Base-by-base conservation (phyloP, 2,888 invertebrate species). In the Augochlorella aurata region DNA sequence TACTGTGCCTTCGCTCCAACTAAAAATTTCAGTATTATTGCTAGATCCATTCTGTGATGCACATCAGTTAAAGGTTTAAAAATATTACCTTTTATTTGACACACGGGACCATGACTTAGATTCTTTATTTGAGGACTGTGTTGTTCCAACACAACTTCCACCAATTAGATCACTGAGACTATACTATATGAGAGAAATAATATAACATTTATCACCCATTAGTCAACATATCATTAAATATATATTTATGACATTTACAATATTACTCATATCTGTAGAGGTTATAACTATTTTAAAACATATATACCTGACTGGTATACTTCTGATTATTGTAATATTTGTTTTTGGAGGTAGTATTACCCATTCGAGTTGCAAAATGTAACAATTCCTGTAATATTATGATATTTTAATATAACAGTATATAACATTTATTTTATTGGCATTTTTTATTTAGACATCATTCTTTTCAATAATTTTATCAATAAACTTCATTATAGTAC, bases 1-100 rank as follows among this genome's bases (percentile, higher is more conserved):
- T 85, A 96, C 92, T 69, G 96, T 96, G 80, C 95, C 95, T 89
- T 96, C 95, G 94, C 95, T 95, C 96, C 96, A 96, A 93, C 96
- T 96, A 85, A 92, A 73, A 94, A 94, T 75, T 66, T 73, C n/a
- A n/a, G 1, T 50, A 12, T 82, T 69, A 58, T 79, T 74, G 47
- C 58, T 44, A 0, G 2, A 7, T 68, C 24, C 16, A 21, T 38
- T 24, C 61, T 24, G 74, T 61, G 61, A 71, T 81, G 21, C 24
- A 12, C 10, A 75, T 9, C 38, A 54, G 21, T 85, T 94, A 94
- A 93, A 9, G 29, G 24, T 5, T 1, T 3, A 52, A 47, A 47
- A 14, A 14, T 44, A 24, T 14, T 79, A 96, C 96, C 96, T 96
- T 94, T 95, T 95, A 91, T 95, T 94, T 90, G 96, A 96, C 90